These are phyloP conservation scores for Chelonus insularis DNA, from an alignment of 1,140 invertebrate species.

Conservation along the genomic window DNA sequence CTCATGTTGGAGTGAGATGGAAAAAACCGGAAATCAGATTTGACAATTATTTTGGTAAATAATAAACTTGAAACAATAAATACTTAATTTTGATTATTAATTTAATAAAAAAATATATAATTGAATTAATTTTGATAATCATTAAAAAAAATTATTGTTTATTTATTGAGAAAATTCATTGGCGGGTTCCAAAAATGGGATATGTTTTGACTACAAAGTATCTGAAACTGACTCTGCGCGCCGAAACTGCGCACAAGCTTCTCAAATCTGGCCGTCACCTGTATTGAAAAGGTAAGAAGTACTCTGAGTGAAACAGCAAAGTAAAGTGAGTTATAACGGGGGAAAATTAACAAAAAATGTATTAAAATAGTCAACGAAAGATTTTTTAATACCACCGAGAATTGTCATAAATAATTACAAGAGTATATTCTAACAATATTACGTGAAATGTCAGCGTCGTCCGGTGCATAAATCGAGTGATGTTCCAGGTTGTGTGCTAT, in stretches of 20 bases:
- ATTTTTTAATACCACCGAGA: constrained; percentile 18
- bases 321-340: constrained; percentile 11
- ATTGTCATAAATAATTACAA: constrained; percentile 44
- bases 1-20: not conserved
- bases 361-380: constrained; percentile 15
- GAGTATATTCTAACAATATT: constrained; percentile 36
- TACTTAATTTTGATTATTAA: too few species aligned
- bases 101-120: too few species aligned
- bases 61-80: too few species aligned
- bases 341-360: not conserved
- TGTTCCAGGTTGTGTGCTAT: constrained; percentile 34
- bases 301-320: constrained; percentile 33
- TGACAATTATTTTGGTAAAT: too few species aligned
- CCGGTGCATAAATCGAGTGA: constrained; percentile 31
- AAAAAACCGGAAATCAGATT: not conserved
- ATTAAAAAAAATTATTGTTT: not conserved
- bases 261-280: constrained; percentile 56
- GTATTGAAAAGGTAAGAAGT: constrained; percentile 52
- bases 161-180: constrained; percentile 1
- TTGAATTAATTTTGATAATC: too few species aligned
- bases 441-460: constrained; percentile 44
- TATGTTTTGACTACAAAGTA: constrained; percentile 35
- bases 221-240: constrained; percentile 37
- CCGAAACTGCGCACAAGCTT: constrained; percentile 43
- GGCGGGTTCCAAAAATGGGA: constrained; percentile 21